These are phyloP conservation scores for Cetonia aurata DNA, from an alignment of 2,888 invertebrate genomes.

Conservation along the genomic window DNA sequence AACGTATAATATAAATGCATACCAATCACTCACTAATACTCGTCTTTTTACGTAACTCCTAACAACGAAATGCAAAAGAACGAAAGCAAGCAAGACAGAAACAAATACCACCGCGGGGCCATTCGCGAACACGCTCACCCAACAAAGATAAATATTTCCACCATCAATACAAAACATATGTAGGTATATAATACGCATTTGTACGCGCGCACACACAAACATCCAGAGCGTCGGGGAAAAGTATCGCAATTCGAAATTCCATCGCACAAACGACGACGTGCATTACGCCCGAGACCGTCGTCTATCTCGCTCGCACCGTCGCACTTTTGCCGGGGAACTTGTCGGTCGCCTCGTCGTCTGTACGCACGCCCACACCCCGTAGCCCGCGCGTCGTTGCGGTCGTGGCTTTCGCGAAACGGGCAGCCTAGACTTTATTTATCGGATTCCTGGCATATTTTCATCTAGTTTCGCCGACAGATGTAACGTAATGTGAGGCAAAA, in stretches of 20 bases:
- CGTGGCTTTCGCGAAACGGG: conserved; percentile 32
- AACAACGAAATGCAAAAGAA: conserved; percentile 8
- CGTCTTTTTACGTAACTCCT: conserved; percentile 13
- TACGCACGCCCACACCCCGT: conserved; percentile 11
- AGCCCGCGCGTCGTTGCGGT: conserved; percentile 1
- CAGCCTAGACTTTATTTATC: conserved; percentile 39
- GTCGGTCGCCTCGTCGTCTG: conserved; percentile 16
- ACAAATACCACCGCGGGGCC: conserved; percentile 8
- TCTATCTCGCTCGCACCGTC: conserved; percentile 19
- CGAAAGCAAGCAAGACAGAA: conserved; percentile 22
- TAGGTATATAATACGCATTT: too few species aligned
- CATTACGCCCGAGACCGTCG: conserved; percentile 11
- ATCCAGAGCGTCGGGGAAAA: too few species aligned
- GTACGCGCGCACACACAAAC: conserved; percentile 25
- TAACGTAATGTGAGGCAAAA: conserved; percentile 18
- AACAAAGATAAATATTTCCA: conserved; percentile 38
- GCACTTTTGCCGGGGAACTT: not conserved
- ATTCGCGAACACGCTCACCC: not conserved
- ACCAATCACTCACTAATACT: not conserved
- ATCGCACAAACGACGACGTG: conserved; percentile 23
- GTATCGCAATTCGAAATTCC: conserved; percentile 40
- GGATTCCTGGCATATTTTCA: conserved; percentile 40
- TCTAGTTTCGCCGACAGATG: conserved; percentile 41
- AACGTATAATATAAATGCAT: conserved; percentile 3
- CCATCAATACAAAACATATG: conserved; percentile 16